A percentile compares a stretch with the other conserved stretches of the same genome.
phyloP scores from a whole-genome alignment of 2,797 vertebrate genomes.

The Lophius americanus region DNA sequence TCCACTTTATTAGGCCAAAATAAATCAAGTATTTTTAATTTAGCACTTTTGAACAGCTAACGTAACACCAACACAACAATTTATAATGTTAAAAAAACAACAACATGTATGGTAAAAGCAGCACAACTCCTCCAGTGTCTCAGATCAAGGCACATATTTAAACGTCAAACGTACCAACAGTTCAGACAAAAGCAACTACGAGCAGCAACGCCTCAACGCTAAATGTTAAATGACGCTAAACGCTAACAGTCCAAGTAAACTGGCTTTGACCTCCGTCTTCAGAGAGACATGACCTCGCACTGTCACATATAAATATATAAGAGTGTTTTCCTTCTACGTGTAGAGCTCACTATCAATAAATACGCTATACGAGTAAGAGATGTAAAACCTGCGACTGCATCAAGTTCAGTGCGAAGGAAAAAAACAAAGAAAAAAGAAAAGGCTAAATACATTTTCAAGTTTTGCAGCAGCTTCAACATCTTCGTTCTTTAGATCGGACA shows the following conservation, averaged over 20 bases:
- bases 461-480: constrained; percentile 20
- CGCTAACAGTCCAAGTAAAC: constrained; percentile 58
- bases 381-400: constrained; percentile 26
- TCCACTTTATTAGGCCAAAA: neutral
- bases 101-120: neutral
- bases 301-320: too few relatives aligned
- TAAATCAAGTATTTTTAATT: constrained; percentile 50
- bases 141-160: constrained; percentile 55
- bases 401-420: constrained; percentile 15
- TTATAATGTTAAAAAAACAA: neutral
- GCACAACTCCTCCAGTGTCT: constrained; percentile 6
- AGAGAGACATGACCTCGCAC: constrained; percentile 5
- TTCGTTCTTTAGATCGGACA: constrained; percentile 66
- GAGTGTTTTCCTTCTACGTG: too few relatives aligned
- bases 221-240: neutral
- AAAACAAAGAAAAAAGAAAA: constrained; percentile 31
- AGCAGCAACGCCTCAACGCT: constrained; percentile 13
- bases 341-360: neutral
- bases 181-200: constrained; percentile 24
- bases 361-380: constrained; percentile 19
- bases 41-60: constrained; percentile 23
- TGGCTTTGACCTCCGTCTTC: constrained; percentile 32
- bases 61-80: constrained; percentile 34
- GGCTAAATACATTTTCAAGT: constrained; percentile 3
- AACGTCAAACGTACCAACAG: constrained; percentile 22